Percentiles rank a stretch among this genome's conserved stretches.
phyloP scores from a whole-genome alignment of 2,113 vertebrate species.

The Budorcas taxicolor region DNA sequence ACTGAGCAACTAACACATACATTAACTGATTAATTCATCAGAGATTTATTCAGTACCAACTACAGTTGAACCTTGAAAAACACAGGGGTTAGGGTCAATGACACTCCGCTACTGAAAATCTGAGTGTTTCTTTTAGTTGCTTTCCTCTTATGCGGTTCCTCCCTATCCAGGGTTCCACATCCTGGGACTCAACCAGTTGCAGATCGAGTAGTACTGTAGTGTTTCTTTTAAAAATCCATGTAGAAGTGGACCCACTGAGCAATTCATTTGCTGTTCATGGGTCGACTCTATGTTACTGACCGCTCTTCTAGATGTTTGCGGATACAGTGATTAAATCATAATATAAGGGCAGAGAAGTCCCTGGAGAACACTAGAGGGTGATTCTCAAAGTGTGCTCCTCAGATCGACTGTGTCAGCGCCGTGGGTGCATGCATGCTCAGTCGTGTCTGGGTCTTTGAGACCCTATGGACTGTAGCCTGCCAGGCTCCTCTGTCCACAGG shows the following conservation, averaged over 20 bases:
- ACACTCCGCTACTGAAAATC: rapidly evolving
- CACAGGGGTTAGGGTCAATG: not conserved
- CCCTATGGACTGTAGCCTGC: not conserved
- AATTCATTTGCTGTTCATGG: not conserved
- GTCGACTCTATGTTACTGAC: not conserved
- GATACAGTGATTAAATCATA: not conserved
- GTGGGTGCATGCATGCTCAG: not conserved
- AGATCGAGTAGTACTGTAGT: not conserved
- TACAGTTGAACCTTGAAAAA: not conserved
- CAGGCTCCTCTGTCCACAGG: not conserved
- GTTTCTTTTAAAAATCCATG: not conserved
- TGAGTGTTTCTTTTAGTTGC: not conserved
- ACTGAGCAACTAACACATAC: not conserved
- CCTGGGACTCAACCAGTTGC: not conserved
- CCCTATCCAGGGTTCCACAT: not conserved
- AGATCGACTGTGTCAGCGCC: not conserved
- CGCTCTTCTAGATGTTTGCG: not conserved
- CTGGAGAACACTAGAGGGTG: not conserved
- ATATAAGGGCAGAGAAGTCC: not conserved
- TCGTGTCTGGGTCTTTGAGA: not conserved
- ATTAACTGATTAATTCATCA: not conserved
- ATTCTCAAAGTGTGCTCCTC: not conserved
- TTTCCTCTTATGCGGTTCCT: not conserved
- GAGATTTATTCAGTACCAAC: not conserved
- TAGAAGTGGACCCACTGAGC: not conserved